Evolutionary conservation across 2,888 invertebrate genomes (phyloP).

Genomic region (Melikaiella ostensackeni): DNA sequence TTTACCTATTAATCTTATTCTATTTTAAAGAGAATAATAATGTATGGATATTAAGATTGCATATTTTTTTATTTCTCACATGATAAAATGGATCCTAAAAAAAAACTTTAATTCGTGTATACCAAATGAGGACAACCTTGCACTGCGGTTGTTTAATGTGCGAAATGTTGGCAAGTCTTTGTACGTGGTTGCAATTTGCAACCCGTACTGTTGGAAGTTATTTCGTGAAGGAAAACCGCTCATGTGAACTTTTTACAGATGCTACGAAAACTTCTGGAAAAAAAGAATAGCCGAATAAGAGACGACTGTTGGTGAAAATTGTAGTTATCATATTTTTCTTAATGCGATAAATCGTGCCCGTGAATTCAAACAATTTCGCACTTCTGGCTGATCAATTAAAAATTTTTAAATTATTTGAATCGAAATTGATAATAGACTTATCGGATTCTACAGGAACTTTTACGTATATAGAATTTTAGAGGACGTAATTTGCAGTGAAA

Average conservation of each 20-base stretch:
- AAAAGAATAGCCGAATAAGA: not conserved
- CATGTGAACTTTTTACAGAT: slow-evolving; percentile 2
- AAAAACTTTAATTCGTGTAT: slow-evolving; percentile 3
- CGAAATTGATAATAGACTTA: slow-evolving; percentile 2
- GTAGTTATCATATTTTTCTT: not conserved
- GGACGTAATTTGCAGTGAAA: too few species aligned
- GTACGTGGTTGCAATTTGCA: not conserved
- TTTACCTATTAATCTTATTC: too few species aligned
- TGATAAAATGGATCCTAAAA: not conserved
- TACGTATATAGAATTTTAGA: too few species aligned
- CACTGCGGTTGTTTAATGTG: slow-evolving; percentile 8
- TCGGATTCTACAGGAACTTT: too few species aligned
- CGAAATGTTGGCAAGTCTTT: slow-evolving; percentile 9
- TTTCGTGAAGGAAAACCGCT: not conserved
- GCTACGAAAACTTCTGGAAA: not conserved
- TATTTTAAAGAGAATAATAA: too few species aligned
- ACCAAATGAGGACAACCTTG: not conserved
- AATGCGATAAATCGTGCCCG: not conserved
- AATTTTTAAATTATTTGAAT: not conserved
- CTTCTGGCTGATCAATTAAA: not conserved
- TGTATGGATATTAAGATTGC: too few species aligned
- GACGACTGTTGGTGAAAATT: slow-evolving; percentile 13
- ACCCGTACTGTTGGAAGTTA: slow-evolving; percentile 3
- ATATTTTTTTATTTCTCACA: not conserved
- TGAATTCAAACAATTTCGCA: not conserved